Conservation (phyloP, 2,113 vertebrate species). For the Mesocricetus auratus region DNA sequence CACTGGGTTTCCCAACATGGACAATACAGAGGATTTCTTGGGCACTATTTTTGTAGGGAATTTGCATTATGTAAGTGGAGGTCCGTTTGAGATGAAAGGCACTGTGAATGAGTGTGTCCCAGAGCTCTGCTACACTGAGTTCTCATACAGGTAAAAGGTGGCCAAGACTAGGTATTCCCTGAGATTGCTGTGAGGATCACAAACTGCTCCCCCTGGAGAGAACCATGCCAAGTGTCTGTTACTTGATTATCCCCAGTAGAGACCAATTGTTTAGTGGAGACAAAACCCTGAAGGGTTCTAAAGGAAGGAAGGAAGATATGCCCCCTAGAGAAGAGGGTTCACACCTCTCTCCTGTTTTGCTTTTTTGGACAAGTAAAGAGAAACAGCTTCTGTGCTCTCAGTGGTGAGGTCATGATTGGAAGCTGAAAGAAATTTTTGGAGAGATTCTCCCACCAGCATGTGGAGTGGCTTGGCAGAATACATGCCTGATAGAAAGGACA, state of each 20-base stretch:
- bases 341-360: background rate
- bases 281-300: background rate
- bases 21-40: background rate
- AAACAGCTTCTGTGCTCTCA: background rate
- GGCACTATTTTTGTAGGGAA: background rate
- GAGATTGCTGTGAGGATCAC: background rate
- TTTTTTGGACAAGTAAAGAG: background rate
- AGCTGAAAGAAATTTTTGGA: background rate
- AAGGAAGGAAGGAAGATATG: slow-evolving; percentile 9
- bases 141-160: background rate
- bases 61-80: background rate
- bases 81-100: background rate
- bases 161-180: background rate
- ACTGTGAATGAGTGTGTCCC: background rate
- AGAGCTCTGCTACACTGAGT: background rate
- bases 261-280: background rate
- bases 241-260: background rate
- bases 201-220: background rate
- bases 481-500: background rate
- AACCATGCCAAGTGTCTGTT: background rate
- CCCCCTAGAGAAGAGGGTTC: background rate
- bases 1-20: background rate
- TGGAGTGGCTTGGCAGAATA: background rate
- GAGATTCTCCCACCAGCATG: background rate
- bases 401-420: slow-evolving; percentile 9